Evolutionary conservation across 2,888 invertebrate species (phyloP).

Genomic region (Hybos culiciformis): DNA sequence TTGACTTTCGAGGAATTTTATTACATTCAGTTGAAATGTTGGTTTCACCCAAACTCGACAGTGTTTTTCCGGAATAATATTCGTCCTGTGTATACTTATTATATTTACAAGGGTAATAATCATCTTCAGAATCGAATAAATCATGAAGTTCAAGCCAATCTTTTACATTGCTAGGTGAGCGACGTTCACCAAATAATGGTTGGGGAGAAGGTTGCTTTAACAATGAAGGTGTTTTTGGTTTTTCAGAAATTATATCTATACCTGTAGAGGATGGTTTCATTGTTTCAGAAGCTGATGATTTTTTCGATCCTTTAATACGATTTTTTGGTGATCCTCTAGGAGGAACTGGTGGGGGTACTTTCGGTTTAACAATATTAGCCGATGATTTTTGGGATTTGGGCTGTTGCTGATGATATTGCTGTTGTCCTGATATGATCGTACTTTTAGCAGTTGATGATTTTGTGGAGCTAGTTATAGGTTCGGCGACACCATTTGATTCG

Average conservation of each 20-base stretch:
- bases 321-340: conserved; percentile 65
- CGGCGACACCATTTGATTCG: too few species aligned
- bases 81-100: not conserved
- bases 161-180: conserved; percentile 33
- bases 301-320: conserved; percentile 17
- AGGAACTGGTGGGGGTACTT: conserved; percentile 79
- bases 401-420: conserved; percentile 34
- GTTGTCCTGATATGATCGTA: too few species aligned
- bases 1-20: not conserved
- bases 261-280: conserved; percentile 12
- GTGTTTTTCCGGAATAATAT: not conserved
- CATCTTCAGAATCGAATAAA: conserved; percentile 20
- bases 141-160: conserved; percentile 34
- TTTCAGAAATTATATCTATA: conserved; percentile 13
- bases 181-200: conserved; percentile 31
- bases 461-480: too few species aligned
- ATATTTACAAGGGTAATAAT: not conserved
- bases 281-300: conserved; percentile 9
- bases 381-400: conserved; percentile 34
- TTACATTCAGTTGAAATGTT: not conserved
- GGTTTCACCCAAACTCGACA: not conserved
- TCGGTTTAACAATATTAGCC: too few species aligned
- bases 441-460: too few species aligned
- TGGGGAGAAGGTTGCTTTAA: conserved; percentile 15
- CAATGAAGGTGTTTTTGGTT: conserved; percentile 13